phyloP scores from a whole-genome alignment of 1,140 invertebrate genomes.

The Diprion similis region DNA sequence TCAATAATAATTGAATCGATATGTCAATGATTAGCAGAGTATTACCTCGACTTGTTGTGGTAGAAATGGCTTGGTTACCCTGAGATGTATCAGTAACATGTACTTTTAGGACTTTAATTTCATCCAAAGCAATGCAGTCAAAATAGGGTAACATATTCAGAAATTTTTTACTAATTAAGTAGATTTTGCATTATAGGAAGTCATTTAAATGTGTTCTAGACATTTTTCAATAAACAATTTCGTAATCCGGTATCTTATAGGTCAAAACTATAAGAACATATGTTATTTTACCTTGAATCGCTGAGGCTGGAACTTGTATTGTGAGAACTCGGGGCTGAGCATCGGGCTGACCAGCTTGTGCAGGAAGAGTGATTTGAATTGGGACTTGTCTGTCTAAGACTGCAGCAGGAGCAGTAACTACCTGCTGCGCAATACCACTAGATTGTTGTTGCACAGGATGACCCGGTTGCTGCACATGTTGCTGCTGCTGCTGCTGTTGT shows the following conservation, averaged over 20 bases:
- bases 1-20: slow-evolving; percentile 16
- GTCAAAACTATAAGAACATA: background rate
- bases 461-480: slow-evolving; percentile 40
- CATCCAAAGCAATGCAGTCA: no score
- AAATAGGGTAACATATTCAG: background rate
- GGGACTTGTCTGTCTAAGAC: slow-evolving; percentile 63
- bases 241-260: slow-evolving; percentile 10
- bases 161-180: background rate
- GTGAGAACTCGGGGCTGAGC: slow-evolving; percentile 75
- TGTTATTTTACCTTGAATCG: slow-evolving; percentile 69
- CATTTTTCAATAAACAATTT: slow-evolving; percentile 3
- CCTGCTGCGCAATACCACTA: slow-evolving; percentile 52
- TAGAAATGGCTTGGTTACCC: no score
- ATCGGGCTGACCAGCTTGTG: slow-evolving; percentile 71
- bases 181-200: no score
- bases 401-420: slow-evolving; percentile 50
- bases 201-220: no score
- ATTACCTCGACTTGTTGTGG: no score
- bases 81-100: no score
- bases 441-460: slow-evolving; percentile 49
- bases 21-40: background rate
- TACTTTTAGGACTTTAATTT: no score
- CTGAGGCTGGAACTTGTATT: slow-evolving; percentile 84
- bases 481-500: slow-evolving; percentile 37
- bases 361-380: slow-evolving; percentile 74